Percentiles rank a stretch among this genome's conserved stretches.
Evolutionary conservation across 2,888 invertebrate species (phyloP).

Genomic region (Stenolophus ochropezus): DNA sequence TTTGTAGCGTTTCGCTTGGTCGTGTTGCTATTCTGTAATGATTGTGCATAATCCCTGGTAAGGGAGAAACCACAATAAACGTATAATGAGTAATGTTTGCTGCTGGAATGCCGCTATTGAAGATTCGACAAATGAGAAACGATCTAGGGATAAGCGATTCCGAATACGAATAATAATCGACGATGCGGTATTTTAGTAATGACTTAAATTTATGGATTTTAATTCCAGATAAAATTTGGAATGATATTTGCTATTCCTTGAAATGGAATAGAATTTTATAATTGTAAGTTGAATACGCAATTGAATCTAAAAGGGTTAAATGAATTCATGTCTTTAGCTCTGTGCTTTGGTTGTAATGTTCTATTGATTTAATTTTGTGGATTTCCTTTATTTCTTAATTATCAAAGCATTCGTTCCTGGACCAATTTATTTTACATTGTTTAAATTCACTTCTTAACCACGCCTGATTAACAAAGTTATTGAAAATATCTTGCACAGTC

Average conservation of each 20-base stretch:
- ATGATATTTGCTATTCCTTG: neutral
- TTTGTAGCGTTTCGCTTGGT: neutral
- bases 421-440: too few species aligned
- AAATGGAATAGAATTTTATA: too few species aligned
- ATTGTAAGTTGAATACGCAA: too few species aligned
- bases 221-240: neutral
- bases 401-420: too few species aligned
- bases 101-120: neutral
- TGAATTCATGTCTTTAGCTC: too few species aligned
- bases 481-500: too few species aligned
- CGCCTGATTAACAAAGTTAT: too few species aligned
- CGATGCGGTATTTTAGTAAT: neutral
- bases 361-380: too few species aligned
- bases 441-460: too few species aligned
- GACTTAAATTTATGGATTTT: neutral
- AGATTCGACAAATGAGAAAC: slow-evolving; percentile 9
- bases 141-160: slow-evolving; percentile 2
- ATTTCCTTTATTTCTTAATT: too few species aligned
- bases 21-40: slow-evolving; percentile 17
- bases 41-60: slow-evolving; percentile 32
- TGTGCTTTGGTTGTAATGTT: too few species aligned
- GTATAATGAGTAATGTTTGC: slow-evolving; percentile 21
- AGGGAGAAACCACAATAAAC: slow-evolving; percentile 24
- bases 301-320: too few species aligned
- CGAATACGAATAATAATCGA: slow-evolving; percentile 15